Evolutionary conservation across 2,888 invertebrate species (phyloP).

Genomic region (Xanthia togata): DNA sequence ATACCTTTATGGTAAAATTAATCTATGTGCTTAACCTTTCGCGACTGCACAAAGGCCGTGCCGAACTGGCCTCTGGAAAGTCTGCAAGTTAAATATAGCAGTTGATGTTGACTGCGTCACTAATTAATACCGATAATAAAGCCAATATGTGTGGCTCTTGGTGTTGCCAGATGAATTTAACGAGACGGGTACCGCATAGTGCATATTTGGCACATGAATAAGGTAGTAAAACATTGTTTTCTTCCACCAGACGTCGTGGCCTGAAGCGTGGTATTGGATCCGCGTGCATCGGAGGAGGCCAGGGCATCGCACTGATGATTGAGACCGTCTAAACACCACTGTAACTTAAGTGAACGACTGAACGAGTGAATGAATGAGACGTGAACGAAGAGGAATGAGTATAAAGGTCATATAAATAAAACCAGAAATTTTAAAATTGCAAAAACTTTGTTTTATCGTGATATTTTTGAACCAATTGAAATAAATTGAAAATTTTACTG

Average conservation of each 20-base stretch:
- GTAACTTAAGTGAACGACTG: slow-evolving; percentile 45
- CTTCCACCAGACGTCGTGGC: slow-evolving; percentile 93
- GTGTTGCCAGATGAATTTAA: background rate
- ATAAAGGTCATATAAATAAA: slow-evolving; percentile 15
- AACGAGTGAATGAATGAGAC: slow-evolving; percentile 43
- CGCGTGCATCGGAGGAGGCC: slow-evolving; percentile 99
- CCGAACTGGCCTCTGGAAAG: background rate
- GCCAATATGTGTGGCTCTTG: background rate
- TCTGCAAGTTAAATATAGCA: background rate
- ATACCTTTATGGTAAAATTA: background rate
- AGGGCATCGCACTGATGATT: slow-evolving; percentile 98
- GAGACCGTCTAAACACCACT: slow-evolving; percentile 92
- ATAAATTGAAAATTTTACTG: slow-evolving; percentile 5
- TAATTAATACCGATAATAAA: background rate
- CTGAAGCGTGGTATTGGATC: slow-evolving; percentile 97
- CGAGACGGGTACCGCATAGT: background rate
- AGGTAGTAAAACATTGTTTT: slow-evolving; percentile 1
- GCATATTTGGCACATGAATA: background rate
- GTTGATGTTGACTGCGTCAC: background rate
- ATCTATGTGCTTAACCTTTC: background rate
- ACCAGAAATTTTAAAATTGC: slow-evolving; percentile 18
- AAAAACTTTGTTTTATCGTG: background rate
- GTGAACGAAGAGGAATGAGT: slow-evolving; percentile 35
- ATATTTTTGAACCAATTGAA: slow-evolving; percentile 38
- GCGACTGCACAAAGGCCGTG: background rate